Conservation (phyloP, 2,888 invertebrate species). For the Listrodromus nycthemerus region DNA sequence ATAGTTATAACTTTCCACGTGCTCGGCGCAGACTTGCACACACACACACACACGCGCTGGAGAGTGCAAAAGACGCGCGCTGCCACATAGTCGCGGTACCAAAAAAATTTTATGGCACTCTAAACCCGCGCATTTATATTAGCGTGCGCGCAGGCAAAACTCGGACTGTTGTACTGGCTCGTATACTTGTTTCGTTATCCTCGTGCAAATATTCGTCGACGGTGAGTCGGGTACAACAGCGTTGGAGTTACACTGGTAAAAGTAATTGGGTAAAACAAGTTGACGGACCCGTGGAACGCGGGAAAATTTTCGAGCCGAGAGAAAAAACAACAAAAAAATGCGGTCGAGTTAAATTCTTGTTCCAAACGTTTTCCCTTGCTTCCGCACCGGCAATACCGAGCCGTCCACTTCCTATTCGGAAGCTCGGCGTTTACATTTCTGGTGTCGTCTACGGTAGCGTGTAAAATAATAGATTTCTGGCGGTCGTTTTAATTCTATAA, state of each 20-base stretch:
- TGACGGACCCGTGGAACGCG: background rate
- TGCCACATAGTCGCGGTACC: slow-evolving; percentile 57
- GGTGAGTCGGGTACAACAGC: slow-evolving; percentile 33
- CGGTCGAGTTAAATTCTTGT: slow-evolving; percentile 8
- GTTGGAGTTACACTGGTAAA: slow-evolving; percentile 27
- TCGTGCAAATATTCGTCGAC: slow-evolving; percentile 63
- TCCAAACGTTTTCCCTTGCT: background rate
- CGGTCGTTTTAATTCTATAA: background rate
- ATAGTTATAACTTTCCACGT: slow-evolving; percentile 61
- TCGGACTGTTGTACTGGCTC: slow-evolving; percentile 8
- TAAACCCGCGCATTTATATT: slow-evolving; percentile 65
- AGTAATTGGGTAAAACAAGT: slow-evolving; percentile 49
- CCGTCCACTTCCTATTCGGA: background rate
- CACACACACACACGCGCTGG: slow-evolving; percentile 28
- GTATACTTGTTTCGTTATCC: slow-evolving; percentile 42
- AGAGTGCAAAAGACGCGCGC: slow-evolving; percentile 34
- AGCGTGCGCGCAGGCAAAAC: slow-evolving; percentile 51
- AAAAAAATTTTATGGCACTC: slow-evolving; percentile 65
- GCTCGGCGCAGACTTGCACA: slow-evolving; percentile 22
- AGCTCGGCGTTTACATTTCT: background rate
- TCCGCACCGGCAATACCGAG: background rate
- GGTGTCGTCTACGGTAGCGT: too few species aligned
- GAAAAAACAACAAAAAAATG: slow-evolving; percentile 11
- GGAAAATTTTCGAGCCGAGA: slow-evolving; percentile 32
- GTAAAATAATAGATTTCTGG: background rate